Evolutionary conservation across 2,797 vertebrate genomes (phyloP).

Genomic region (Ceyx erithaca): DNA sequence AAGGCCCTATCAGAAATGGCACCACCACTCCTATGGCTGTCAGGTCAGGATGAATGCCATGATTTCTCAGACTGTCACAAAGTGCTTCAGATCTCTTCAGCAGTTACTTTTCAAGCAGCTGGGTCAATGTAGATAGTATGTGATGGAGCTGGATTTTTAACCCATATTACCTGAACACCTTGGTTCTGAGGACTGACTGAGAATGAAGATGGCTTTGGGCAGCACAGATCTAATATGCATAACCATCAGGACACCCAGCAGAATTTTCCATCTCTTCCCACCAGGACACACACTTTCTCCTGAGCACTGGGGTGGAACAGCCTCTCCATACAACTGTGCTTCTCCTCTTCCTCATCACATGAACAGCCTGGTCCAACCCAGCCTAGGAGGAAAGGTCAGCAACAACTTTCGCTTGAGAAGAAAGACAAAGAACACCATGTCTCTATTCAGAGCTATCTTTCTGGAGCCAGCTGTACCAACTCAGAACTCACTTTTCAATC

Average conservation of each 20-base stretch:
- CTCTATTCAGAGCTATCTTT: neutral
- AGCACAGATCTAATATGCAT: neutral
- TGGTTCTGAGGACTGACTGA: neutral
- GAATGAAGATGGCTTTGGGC: neutral
- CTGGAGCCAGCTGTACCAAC: neutral
- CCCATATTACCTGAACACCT: neutral
- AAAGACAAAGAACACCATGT: accelerated
- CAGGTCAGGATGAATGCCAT: neutral
- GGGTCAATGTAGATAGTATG: neutral
- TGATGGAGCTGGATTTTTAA: neutral
- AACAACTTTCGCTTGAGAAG: accelerated
- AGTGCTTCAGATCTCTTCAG: neutral
- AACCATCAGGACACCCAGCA: neutral
- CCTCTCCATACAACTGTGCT: accelerated
- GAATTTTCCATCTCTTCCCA: accelerated
- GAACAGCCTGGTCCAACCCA: neutral
- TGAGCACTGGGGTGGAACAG: neutral
- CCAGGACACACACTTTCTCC: neutral
- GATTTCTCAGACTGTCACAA: neutral
- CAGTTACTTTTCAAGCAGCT: neutral
- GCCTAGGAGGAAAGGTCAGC: neutral
- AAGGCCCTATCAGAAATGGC: neutral
- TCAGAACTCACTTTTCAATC: neutral
- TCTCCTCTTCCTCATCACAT: neutral
- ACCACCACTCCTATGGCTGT: neutral